These are phyloP conservation scores for Paramormyrops kingsleyae DNA, from an alignment of 2,113 vertebrate species.

Conservation along the genomic window DNA sequence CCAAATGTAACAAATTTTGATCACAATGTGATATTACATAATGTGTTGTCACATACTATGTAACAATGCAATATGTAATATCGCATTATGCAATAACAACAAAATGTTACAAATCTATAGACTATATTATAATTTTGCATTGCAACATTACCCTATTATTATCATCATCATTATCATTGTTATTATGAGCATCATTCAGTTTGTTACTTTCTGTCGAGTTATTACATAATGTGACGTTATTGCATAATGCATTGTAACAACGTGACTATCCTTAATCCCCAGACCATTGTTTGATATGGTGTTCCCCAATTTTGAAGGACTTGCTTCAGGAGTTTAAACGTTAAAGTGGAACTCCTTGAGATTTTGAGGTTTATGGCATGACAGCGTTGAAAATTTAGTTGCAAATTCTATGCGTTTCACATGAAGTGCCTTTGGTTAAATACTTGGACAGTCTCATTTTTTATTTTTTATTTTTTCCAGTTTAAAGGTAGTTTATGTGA, in stretches of 20 bases:
- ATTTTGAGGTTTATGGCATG: constrained; percentile 58
- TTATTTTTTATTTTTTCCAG: background rate
- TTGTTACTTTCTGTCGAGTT: background rate
- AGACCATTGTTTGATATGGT: constrained; percentile 53
- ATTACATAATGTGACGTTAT: background rate
- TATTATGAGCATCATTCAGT: background rate
- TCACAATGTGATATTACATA: too few relatives aligned
- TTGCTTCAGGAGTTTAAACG: constrained; percentile 53
- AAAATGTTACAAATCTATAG: background rate
- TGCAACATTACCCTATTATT: background rate
- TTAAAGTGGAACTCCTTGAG: background rate
- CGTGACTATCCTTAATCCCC: constrained; percentile 60
- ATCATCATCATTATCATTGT: background rate
- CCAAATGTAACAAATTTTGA: background rate
- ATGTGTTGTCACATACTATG: too few relatives aligned
- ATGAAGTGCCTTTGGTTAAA: constrained; percentile 83
- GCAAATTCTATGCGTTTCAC: constrained; percentile 79
- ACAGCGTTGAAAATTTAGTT: constrained; percentile 63
- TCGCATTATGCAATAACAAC: background rate
- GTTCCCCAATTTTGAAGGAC: constrained; percentile 50
- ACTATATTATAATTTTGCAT: background rate
- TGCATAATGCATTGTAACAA: background rate
- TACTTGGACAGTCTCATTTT: constrained; percentile 9
- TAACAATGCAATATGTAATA: background rate
- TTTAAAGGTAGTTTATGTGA: background rate